These are phyloP conservation scores for Phrynosoma platyrhinos DNA, from an alignment of 2,113 vertebrate species.

Conservation along the genomic window DNA sequence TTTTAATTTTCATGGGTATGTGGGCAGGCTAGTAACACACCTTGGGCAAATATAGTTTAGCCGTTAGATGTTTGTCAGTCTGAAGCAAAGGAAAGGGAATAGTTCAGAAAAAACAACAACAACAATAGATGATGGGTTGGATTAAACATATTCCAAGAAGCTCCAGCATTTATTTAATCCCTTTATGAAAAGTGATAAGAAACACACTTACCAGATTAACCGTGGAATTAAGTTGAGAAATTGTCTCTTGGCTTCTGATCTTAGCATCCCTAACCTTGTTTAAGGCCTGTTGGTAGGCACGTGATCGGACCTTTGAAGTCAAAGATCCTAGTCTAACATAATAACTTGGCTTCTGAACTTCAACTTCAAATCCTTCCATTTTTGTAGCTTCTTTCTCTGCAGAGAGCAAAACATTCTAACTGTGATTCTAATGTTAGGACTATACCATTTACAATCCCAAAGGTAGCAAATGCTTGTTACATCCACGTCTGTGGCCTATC, in stretches of 20 bases:
- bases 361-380: conserved; percentile 80
- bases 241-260: conserved; percentile 84
- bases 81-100: background rate
- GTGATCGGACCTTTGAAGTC: conserved; percentile 79
- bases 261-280: conserved; percentile 82
- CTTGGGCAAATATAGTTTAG: background rate
- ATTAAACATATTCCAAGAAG: no score
- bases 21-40: background rate
- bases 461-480: background rate
- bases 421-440: background rate
- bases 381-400: conserved; percentile 82
- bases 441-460: conserved; percentile 10
- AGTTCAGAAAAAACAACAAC: background rate
- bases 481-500: background rate
- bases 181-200: background rate
- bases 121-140: background rate
- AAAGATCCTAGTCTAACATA: conserved; percentile 80
- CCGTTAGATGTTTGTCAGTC: background rate
- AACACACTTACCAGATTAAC: conserved; percentile 86
- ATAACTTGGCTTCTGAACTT: conserved; percentile 72
- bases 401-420: background rate
- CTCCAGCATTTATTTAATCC: background rate
- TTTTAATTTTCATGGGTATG: background rate
- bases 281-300: conserved; percentile 84
- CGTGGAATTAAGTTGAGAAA: conserved; percentile 84